phyloP scores from a whole-genome alignment of 2,888 invertebrate species.

The Chrysolina americana region DNA sequence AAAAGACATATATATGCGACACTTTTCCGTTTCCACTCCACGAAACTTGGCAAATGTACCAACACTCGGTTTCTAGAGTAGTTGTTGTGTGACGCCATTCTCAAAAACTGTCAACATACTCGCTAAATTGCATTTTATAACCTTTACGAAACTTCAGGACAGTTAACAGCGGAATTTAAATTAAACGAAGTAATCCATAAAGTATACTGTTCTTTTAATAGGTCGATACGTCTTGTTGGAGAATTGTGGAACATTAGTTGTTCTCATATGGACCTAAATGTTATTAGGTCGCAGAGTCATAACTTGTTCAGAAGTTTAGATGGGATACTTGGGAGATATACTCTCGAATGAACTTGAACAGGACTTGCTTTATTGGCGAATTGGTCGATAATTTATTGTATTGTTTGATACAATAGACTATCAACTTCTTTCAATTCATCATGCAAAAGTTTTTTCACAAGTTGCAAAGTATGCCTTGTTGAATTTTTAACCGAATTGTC shows the following conservation, averaged over 20 bases:
- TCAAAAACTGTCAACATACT: background rate
- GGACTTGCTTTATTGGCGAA: too few species aligned
- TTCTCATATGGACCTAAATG: background rate
- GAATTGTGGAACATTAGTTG: background rate
- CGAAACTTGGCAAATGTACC: slow-evolving; percentile 16
- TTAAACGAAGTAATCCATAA: slow-evolving; percentile 19
- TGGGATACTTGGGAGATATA: too few species aligned
- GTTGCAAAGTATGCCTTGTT: too few species aligned
- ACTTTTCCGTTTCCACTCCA: background rate
- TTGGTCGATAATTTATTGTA: too few species aligned
- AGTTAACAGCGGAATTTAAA: slow-evolving; percentile 19
- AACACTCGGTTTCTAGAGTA: too few species aligned
- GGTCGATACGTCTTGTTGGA: slow-evolving; percentile 5
- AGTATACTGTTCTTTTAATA: slow-evolving; percentile 7
- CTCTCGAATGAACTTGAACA: too few species aligned
- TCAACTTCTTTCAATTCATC: too few species aligned
- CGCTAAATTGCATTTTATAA: slow-evolving; percentile 12
- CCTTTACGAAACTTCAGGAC: slow-evolving; percentile 4
- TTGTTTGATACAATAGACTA: too few species aligned
- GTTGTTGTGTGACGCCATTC: background rate
- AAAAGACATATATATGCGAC: background rate
- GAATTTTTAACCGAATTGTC: too few species aligned
- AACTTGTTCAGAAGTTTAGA: too few species aligned
- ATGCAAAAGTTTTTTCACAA: too few species aligned
- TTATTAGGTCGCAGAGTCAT: too few species aligned